Percentiles rank a stretch among this genome's conserved stretches.
Conservation (phyloP, 2,888 invertebrate genomes). For the Trachelus stipa region DNA sequence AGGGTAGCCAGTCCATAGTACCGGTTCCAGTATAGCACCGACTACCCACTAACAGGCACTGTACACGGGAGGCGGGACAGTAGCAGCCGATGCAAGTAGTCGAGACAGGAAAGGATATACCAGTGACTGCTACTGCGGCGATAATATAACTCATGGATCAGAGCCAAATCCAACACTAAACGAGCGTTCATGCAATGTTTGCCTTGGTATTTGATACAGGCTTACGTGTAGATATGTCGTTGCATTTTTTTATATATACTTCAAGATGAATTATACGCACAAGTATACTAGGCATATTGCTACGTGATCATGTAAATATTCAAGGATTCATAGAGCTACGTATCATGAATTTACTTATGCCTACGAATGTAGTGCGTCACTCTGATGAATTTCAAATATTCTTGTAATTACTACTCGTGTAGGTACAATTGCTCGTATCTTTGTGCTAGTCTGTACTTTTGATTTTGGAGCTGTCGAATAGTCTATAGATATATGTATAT, state of each 20-base stretch:
- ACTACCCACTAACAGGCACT: constrained; percentile 5
- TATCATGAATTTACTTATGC: background rate
- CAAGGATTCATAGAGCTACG: background rate
- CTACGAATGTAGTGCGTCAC: background rate
- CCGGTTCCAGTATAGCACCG: constrained; percentile 3
- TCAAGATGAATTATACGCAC: background rate
- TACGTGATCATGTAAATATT: background rate
- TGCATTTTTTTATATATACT: background rate
- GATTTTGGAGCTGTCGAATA: background rate
- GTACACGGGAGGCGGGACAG: background rate
- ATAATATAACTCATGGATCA: constrained; percentile 47
- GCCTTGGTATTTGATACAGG: constrained; percentile 42
- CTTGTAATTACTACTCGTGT: background rate
- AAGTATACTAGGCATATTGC: background rate
- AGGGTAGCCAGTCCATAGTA: constrained; percentile 11
- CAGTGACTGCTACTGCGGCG: constrained; percentile 22
- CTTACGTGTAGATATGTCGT: background rate
- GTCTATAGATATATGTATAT: background rate
- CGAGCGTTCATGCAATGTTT: constrained; percentile 37
- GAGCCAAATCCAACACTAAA: constrained; percentile 42
- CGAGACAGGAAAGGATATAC: constrained; percentile 5
- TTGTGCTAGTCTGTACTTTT: background rate
- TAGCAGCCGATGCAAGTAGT: constrained; percentile 9
- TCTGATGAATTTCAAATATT: background rate
- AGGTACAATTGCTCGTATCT: background rate